Conservation (phyloP, 2,888 invertebrate genomes). For the Galeruca laticollis region DNA sequence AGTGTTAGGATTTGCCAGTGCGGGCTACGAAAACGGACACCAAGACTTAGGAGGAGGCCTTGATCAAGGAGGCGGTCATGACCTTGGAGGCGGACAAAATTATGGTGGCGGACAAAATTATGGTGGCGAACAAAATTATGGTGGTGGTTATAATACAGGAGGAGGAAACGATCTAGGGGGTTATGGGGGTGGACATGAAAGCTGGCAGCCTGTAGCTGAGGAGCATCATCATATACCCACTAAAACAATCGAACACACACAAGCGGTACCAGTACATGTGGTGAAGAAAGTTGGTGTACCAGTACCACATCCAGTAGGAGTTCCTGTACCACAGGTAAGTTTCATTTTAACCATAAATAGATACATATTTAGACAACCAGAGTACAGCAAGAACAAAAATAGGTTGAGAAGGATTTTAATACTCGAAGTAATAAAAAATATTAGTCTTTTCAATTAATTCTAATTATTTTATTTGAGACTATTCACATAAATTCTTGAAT, state of each 20-base stretch:
- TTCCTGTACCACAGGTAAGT: conserved; percentile 76
- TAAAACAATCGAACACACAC: conserved; percentile 77
- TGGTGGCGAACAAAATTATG: conserved; percentile 58
- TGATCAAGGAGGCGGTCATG: conserved; percentile 43
- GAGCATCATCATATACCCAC: conserved; percentile 67
- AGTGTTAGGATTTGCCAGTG: conserved; percentile 53
- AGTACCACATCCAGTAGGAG: conserved; percentile 80
- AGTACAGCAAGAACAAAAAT: no score
- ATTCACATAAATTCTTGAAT: no score
- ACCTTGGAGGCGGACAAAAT: conserved; percentile 65
- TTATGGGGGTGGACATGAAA: conserved; percentile 64
- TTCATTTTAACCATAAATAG: neutral
- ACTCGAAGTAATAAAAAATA: no score
- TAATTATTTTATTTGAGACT: no score
- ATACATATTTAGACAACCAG: neutral
- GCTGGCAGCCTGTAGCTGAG: conserved; percentile 66
- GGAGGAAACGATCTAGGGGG: conserved; percentile 57
- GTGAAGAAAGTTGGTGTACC: conserved; percentile 80
- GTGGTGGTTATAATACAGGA: conserved; percentile 65
- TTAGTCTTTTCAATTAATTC: no score
- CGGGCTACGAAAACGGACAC: conserved; percentile 48
- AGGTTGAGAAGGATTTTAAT: no score
- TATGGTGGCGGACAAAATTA: conserved; percentile 57
- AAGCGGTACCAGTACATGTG: conserved; percentile 78
- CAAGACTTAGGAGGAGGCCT: conserved; percentile 40